phyloP scores from a whole-genome alignment of 2,113 vertebrate genomes.

The Corydoras sp. region DNA sequence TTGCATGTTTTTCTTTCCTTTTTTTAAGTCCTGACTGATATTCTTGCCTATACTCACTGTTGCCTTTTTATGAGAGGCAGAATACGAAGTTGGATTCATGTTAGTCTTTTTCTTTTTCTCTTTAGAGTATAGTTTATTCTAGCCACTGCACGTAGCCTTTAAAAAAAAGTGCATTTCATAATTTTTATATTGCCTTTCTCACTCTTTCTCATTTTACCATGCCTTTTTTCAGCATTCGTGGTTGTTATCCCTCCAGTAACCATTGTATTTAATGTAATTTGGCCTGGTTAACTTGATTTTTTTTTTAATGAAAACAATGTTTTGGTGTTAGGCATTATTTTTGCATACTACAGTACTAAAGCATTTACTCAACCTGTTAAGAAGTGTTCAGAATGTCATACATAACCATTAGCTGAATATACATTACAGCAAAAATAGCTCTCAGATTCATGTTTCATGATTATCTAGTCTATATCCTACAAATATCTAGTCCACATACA shows the following conservation, averaged over 20 bases:
- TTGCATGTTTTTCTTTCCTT: background rate
- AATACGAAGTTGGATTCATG: conserved; percentile 36
- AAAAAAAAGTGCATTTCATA: conserved; percentile 38
- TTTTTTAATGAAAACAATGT: too few relatives aligned
- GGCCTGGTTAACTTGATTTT: background rate
- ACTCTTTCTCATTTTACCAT: conserved; percentile 14
- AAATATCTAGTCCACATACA: too few relatives aligned
- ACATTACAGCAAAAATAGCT: too few relatives aligned
- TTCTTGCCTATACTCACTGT: conserved; percentile 57
- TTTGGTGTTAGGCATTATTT: background rate
- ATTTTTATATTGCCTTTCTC: conserved; percentile 47
- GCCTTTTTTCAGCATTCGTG: background rate
- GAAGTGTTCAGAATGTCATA: too few relatives aligned
- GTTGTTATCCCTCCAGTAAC: too few relatives aligned
- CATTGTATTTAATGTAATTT: too few relatives aligned
- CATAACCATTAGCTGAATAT: too few relatives aligned
- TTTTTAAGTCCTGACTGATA: background rate
- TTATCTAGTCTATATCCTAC: too few relatives aligned
- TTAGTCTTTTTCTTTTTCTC: conserved; percentile 30
- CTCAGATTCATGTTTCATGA: too few relatives aligned
- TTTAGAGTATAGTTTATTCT: conserved; percentile 36
- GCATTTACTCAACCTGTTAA: too few relatives aligned
- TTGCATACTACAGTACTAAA: too few relatives aligned
- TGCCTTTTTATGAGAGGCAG: conserved; percentile 57
- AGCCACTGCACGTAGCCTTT: conserved; percentile 38